These are phyloP conservation scores for Actinostola sp. DNA, from an alignment of 92 coral and sea anemone species.

Conservation along the genomic window DNA sequence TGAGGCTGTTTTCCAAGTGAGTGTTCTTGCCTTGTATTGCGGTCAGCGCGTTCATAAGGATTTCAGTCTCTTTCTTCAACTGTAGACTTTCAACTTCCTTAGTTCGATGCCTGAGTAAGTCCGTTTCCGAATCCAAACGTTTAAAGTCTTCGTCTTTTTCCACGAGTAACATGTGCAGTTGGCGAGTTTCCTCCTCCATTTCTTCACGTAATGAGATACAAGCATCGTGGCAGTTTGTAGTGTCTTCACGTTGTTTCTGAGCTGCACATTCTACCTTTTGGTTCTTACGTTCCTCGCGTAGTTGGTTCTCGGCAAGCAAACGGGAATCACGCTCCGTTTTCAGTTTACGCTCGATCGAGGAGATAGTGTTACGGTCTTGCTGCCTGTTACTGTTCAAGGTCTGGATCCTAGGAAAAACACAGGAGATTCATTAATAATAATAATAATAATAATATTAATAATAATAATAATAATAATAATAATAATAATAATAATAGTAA, in stretches of 20 bases:
- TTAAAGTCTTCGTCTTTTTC: constrained; percentile 90
- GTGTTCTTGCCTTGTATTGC: constrained; percentile 99
- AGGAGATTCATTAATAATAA: not conserved
- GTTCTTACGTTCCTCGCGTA: constrained; percentile 95
- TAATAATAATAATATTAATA: no score
- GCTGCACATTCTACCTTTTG: constrained; percentile 90
- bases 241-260: constrained; percentile 86
- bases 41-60: constrained; percentile 89
- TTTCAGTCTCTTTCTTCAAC: constrained; percentile 94
- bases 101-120: constrained; percentile 76
- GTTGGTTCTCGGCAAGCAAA: constrained; percentile 88
- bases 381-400: constrained; percentile 77
- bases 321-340: constrained; percentile 96
- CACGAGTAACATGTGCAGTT: constrained; percentile 67
- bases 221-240: constrained; percentile 82
- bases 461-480: not conserved
- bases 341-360: constrained; percentile 90
- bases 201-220: constrained; percentile 90
- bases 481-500: no score
- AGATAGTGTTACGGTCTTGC: constrained; percentile 92
- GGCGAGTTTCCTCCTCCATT: constrained; percentile 88
- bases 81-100: constrained; percentile 87
- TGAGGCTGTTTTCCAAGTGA: constrained; percentile 91
- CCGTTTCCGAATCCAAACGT: constrained; percentile 77
- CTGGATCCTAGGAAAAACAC: constrained; percentile 58